Percentiles rank a stretch among this genome's conserved stretches.
Evolutionary conservation across 2,888 invertebrate genomes (phyloP).

Genomic region (Chymomyza caudatula): DNA sequence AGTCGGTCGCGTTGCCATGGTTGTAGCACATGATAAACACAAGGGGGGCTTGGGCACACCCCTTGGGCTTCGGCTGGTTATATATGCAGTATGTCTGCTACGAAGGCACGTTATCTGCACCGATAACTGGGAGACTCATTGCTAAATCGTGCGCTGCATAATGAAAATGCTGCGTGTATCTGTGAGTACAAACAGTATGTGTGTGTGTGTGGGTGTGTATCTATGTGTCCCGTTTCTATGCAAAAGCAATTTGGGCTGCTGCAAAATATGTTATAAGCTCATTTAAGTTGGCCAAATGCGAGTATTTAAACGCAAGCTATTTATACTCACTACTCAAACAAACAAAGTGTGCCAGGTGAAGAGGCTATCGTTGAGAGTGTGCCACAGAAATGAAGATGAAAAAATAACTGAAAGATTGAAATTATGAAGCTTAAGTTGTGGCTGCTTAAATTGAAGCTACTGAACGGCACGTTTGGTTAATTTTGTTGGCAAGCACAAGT

Average conservation of each 20-base stretch:
- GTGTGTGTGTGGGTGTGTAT: no score
- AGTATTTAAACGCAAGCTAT: background rate
- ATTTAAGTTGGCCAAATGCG: conserved; percentile 34
- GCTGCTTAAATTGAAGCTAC: background rate
- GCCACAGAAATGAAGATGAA: background rate
- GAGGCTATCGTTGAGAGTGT: background rate
- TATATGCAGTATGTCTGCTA: background rate
- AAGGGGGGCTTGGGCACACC: background rate
- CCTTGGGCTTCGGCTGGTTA: background rate
- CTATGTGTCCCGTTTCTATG: no score
- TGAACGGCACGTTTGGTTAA: background rate
- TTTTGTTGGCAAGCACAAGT: background rate
- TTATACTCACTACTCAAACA: background rate
- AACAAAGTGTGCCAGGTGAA: background rate
- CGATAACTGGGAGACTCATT: conserved; percentile 61
- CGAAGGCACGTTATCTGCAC: conserved; percentile 9
- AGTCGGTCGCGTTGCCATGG: background rate
- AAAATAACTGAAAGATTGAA: background rate
- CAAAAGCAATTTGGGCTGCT: conserved; percentile 27
- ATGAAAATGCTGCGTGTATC: conserved; percentile 39
- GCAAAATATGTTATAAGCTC: conserved; percentile 43
- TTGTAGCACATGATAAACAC: background rate
- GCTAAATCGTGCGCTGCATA: conserved; percentile 57
- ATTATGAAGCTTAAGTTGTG: background rate
- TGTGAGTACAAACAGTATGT: no score